Evolutionary conservation across 2,113 vertebrate genomes (phyloP), one percentile per base, ranked within the genome.

Genomic region (Triplophysa tibetana): DNA sequence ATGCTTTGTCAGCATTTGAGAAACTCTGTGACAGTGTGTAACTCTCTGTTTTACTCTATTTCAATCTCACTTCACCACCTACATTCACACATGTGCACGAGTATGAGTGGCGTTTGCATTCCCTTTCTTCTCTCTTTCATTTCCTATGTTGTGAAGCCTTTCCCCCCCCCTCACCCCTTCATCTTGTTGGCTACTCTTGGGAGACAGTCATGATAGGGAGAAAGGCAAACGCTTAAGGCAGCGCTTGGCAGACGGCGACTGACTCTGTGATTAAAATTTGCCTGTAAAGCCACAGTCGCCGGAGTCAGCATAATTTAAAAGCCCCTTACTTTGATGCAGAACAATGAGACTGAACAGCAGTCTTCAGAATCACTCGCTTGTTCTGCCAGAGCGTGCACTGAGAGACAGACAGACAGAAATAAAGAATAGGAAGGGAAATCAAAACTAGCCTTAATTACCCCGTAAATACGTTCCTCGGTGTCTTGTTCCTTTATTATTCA

Each of bases 271-370:
- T 85, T 86, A 81, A 83, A 86, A 85, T 82, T 83, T 68, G 72
- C 81, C 79, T 80, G 81, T 82, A 65, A 83, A 78, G 76, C 70
- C 81, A 76, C 65, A 48, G 68, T 74, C 63, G 60, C 76, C 76
- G 83, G 67, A 79, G 81, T 83, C 83, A 83, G 81, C 72, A 81
- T 81, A 74, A 83, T 83, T 85, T 84, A 81, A 86, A 86, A 83
- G 81, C 68, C 24, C 66, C 85, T 80, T 63, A 73, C 81, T 85
- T 82, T 83, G 73, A 77, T 79, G 77, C 81, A 83, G 79, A 82
- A 80, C 85, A 87, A 82, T 80, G 69, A 72, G 72, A 83, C 72
- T 69, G 81, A 87, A 85, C 78, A 58, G 76, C 73, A 80, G 72
- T 64, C 76, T 33, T 45, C 64, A 69, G 79, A 81, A 81, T 83